phyloP scores from a whole-genome alignment of 2,888 invertebrate species.

The Aporophyla lueneburgensis region DNA sequence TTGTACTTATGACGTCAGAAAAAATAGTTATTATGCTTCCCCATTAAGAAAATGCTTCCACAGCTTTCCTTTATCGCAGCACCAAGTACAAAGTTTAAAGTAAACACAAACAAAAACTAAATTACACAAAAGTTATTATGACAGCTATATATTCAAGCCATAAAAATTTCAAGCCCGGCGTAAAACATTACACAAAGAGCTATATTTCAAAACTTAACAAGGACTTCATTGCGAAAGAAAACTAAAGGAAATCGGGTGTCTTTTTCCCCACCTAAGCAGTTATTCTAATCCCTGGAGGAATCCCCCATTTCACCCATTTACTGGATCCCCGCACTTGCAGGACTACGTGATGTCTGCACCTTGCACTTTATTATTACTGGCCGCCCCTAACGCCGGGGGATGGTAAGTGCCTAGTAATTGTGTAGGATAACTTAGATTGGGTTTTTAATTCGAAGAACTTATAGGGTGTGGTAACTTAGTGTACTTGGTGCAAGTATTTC shows the following conservation, averaged over 20 bases:
- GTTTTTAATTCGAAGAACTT: slow-evolving; percentile 83
- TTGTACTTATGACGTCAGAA: not conserved
- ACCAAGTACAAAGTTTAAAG: slow-evolving; percentile 30
- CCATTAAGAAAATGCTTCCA: too few species aligned
- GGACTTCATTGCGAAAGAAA: slow-evolving; percentile 60
- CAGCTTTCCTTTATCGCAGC: not conserved
- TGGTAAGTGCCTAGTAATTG: slow-evolving; percentile 88
- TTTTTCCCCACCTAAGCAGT: slow-evolving; percentile 57
- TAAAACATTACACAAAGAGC: slow-evolving; percentile 64
- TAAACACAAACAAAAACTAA: slow-evolving; percentile 55
- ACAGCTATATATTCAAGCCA: slow-evolving; percentile 55
- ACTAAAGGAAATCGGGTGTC: slow-evolving; percentile 63
- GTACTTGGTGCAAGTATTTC: slow-evolving; percentile 22
- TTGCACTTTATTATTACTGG: slow-evolving; percentile 80
- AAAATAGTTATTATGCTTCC: too few species aligned
- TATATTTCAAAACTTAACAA: slow-evolving; percentile 64
- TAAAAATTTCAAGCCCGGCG: slow-evolving; percentile 59
- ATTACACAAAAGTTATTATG: slow-evolving; percentile 60
- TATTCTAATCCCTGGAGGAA: slow-evolving; percentile 75
- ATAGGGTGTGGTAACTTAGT: slow-evolving; percentile 47
- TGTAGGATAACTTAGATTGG: slow-evolving; percentile 90
- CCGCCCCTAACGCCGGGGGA: slow-evolving; percentile 79
- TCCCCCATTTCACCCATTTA: slow-evolving; percentile 72
- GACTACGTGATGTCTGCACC: slow-evolving; percentile 79
- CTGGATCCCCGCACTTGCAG: slow-evolving; percentile 67